Conservation (phyloP, 92 coral and sea anemone species). For the Pocillopora meandrina region DNA sequence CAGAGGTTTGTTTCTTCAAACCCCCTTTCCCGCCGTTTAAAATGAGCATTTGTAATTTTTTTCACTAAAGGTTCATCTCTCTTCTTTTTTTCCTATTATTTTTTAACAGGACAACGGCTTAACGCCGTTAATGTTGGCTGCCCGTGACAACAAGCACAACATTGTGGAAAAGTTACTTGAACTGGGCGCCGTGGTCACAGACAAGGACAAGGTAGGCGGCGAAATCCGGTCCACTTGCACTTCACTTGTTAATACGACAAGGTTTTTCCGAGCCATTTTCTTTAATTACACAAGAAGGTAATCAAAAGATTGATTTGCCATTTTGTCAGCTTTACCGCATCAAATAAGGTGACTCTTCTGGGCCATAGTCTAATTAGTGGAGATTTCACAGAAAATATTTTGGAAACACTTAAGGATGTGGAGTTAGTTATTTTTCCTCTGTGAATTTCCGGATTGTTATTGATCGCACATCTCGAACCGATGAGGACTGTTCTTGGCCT, state of each 20-base stretch:
- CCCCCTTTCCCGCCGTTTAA: not conserved
- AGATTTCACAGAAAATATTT: not conserved
- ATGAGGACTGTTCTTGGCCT: not conserved
- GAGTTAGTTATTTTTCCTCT: not conserved
- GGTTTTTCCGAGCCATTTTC: slow-evolving; percentile 21
- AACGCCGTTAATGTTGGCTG: slow-evolving; percentile 98
- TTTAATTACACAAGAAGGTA: slow-evolving; percentile 25
- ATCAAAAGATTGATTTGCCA: slow-evolving; percentile 9
- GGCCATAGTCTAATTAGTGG: not conserved
- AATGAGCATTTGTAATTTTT: not conserved
- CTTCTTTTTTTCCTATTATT: not conserved
- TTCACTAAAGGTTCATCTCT: not conserved
- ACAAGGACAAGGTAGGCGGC: slow-evolving; percentile 74
- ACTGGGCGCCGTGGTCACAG: slow-evolving; percentile 84
- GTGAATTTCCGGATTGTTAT: not conserved
- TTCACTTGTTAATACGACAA: not conserved
- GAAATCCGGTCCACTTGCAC: not conserved
- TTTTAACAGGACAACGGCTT: slow-evolving; percentile 86
- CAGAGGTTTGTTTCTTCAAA: not conserved
- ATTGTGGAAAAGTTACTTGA: slow-evolving; percentile 93
- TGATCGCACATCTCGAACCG: no score
- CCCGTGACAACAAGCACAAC: slow-evolving; percentile 86
- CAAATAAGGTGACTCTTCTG: slow-evolving; percentile 5
- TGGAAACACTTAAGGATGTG: not conserved
- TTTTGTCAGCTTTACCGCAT: slow-evolving; percentile 37